phyloP scores from a whole-genome alignment of 2,113 vertebrate species.

The Eolophus roseicapilla region DNA sequence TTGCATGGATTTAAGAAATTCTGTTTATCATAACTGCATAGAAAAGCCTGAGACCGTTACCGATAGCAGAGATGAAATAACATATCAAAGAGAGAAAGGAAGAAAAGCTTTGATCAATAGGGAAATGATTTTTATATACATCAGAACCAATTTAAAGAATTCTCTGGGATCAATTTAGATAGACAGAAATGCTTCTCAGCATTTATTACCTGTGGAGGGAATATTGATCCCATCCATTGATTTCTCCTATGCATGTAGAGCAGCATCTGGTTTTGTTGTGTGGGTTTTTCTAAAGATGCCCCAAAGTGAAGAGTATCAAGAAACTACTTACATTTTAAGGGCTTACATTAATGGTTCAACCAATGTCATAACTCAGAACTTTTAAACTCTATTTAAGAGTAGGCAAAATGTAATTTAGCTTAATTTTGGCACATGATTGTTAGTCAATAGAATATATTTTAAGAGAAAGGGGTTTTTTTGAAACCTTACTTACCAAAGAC shows the following conservation, averaged over 20 bases:
- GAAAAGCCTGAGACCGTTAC: constrained; percentile 24
- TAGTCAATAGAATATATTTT: constrained; percentile 6
- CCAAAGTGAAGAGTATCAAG: constrained; percentile 68
- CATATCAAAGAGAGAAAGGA: constrained; percentile 61
- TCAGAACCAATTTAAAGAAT: constrained; percentile 82
- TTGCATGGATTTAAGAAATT: constrained; percentile 35
- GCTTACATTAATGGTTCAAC: constrained; percentile 60
- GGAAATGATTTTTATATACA: constrained; percentile 83
- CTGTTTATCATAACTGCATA: constrained; percentile 50
- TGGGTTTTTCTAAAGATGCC: constrained; percentile 41
- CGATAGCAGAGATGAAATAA: constrained; percentile 62
- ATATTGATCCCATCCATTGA: constrained; percentile 79
- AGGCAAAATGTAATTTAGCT: constrained; percentile 52
- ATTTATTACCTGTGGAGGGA: constrained; percentile 81
- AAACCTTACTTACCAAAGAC: constrained; percentile 7
- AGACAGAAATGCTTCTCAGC: constrained; percentile 82
- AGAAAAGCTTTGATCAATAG: constrained; percentile 75
- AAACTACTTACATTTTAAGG: constrained; percentile 67
- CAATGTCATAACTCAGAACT: constrained; percentile 53
- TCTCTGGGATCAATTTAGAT: constrained; percentile 78
- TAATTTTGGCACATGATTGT: constrained; percentile 11
- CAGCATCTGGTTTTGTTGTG: constrained; percentile 59
- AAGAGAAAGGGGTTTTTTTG: background rate
- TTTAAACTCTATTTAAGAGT: constrained; percentile 40
- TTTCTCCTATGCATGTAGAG: constrained; percentile 66